These are phyloP conservation scores for Drosophila pandora DNA, from an alignment of 1,140 invertebrate genomes.

Conservation along the genomic window DNA sequence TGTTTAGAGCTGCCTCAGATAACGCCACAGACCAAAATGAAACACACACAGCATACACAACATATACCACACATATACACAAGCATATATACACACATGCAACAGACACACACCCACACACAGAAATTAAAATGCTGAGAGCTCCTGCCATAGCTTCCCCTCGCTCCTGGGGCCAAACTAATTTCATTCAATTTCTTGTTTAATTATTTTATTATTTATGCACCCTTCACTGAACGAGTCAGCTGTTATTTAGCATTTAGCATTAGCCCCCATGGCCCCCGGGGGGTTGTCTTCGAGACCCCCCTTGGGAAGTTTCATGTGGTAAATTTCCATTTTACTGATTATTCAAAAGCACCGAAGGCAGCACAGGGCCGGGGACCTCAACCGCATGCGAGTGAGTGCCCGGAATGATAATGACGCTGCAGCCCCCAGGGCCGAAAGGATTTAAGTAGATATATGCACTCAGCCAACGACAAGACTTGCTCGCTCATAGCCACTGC, in stretches of 20 bases:
- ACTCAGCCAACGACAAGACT: conserved; percentile 32
- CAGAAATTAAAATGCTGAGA: conserved; percentile 21
- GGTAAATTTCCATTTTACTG: conserved; percentile 60
- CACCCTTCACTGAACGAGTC: conserved; percentile 54
- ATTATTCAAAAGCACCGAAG: conserved; percentile 48
- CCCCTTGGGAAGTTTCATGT: conserved; percentile 23
- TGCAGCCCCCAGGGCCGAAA: conserved; percentile 22
- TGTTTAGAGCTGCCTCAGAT: conserved; percentile 58
- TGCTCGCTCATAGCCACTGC: conserved; percentile 9
- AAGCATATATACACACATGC: background rate
- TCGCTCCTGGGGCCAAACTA: conserved; percentile 59
- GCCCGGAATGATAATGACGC: conserved; percentile 24
- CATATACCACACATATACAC: conserved; percentile 39
- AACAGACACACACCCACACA: conserved; percentile 6
- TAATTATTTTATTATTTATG: conserved; percentile 81
- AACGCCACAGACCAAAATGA: conserved; percentile 24
- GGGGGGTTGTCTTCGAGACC: background rate
- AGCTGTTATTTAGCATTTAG: conserved; percentile 60
- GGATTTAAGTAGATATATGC: conserved; percentile 46
- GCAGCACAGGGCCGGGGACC: conserved; percentile 9
- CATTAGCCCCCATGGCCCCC: background rate
- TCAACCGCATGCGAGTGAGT: conserved; percentile 38
- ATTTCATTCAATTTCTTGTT: conserved; percentile 80
- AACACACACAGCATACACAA: conserved; percentile 13
- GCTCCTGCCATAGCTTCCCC: conserved; percentile 19